These are phyloP conservation scores for Montipora foliosa DNA, from an alignment of 64 coral and sea anemone species.

Conservation along the genomic window DNA sequence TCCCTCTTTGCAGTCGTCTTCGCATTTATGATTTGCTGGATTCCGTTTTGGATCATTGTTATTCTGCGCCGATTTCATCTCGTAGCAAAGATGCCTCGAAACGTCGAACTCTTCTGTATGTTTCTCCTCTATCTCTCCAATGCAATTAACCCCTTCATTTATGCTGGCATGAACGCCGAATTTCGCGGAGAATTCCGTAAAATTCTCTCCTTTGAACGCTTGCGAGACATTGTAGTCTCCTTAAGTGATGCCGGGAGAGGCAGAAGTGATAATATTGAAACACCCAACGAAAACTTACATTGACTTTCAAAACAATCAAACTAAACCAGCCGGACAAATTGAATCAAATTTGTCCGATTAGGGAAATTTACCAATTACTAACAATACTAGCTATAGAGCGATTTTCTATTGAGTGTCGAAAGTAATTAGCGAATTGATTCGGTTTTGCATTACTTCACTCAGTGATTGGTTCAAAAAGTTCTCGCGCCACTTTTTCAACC, in stretches of 20 bases:
- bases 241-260: neutral
- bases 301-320: too few species aligned
- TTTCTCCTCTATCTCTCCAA: neutral
- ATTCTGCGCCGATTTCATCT: slow-evolving; percentile 4
- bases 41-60: slow-evolving; percentile 3
- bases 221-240: neutral
- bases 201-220: slow-evolving; percentile 13
- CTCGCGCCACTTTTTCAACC: too few species aligned
- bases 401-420: too few species aligned
- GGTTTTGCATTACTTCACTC: too few species aligned
- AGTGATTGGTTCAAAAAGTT: too few species aligned
- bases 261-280: neutral
- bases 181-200: neutral
- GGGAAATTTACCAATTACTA: too few species aligned
- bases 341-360: too few species aligned
- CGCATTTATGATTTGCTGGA: slow-evolving; percentile 18
- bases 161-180: neutral
- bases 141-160: neutral
- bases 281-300: neutral
- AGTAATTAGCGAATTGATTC: too few species aligned
- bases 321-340: too few species aligned
- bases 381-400: too few species aligned
- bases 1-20: slow-evolving; percentile 7
- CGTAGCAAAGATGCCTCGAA: neutral
- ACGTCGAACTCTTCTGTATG: neutral